Conservation (phyloP, 2,797 vertebrate genomes). For the Muscicapa striata region DNA sequence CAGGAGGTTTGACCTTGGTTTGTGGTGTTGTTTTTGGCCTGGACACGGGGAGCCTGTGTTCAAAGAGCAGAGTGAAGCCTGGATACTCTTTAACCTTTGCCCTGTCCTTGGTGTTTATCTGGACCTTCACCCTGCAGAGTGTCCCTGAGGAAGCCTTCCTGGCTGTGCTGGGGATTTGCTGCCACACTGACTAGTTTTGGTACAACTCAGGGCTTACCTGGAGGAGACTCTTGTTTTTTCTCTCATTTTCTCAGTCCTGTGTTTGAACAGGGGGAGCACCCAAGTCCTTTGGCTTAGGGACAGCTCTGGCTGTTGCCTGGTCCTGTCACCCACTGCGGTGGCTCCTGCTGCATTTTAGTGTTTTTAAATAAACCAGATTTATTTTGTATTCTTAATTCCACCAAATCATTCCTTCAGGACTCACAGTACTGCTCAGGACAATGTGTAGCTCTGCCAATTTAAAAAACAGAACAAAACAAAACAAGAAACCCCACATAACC, state of each 20-base stretch:
- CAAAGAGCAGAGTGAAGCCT: background rate
- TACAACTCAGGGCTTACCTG: rapidly evolving
- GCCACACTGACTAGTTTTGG: background rate
- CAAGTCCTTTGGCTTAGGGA: background rate
- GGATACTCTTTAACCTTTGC: background rate
- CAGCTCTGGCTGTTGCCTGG: background rate
- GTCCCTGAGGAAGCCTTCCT: background rate
- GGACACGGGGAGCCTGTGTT: rapidly evolving
- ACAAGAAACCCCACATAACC: rapidly evolving
- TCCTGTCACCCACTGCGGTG: background rate
- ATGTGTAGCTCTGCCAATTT: rapidly evolving
- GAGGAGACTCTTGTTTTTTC: background rate
- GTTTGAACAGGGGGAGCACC: background rate
- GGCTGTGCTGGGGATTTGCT: background rate
- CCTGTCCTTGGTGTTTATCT: background rate
- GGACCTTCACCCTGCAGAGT: background rate
- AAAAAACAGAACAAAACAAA: background rate
- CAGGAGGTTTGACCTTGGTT: background rate
- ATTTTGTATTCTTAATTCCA: background rate
- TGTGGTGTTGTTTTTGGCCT: background rate
- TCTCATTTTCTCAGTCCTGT: background rate
- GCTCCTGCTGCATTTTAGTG: background rate
- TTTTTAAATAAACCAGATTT: background rate
- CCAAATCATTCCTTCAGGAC: background rate
- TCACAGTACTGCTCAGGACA: background rate